These are phyloP conservation scores for Musca vetustissima DNA, from an alignment of 1,140 invertebrate species.

Conservation along the genomic window DNA sequence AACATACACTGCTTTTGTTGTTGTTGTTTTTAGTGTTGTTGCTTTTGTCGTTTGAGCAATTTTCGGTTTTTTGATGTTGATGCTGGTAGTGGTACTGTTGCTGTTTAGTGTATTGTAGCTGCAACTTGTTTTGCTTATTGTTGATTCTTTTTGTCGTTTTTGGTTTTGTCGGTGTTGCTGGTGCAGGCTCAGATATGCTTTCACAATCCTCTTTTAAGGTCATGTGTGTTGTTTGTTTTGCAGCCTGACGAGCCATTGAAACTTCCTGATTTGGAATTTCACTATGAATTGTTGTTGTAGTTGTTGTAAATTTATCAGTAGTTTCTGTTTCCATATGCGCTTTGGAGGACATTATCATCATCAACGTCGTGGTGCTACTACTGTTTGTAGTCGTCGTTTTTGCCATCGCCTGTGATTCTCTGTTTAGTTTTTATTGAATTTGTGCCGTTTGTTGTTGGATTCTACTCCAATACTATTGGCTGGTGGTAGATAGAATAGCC, in stretches of 20 bases:
- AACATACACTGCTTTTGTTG: background rate
- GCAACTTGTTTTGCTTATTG: conserved; percentile 2
- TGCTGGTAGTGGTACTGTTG: background rate
- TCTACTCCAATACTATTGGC: no score
- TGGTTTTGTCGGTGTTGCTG: conserved; percentile 1
- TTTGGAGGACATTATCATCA: background rate
- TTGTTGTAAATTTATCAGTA: background rate
- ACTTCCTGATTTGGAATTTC: conserved; percentile 7
- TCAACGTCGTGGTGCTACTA: background rate
- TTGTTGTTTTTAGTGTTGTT: background rate
- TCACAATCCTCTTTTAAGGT: conserved; percentile 11
- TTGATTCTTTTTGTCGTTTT: conserved; percentile 7
- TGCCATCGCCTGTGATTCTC: background rate
- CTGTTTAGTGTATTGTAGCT: background rate
- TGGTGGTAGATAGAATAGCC: no score
- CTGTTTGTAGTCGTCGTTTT: background rate
- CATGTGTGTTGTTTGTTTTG: conserved; percentile 9
- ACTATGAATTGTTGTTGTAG: conserved; percentile 6
- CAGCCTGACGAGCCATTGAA: conserved; percentile 13
- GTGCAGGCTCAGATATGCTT: background rate
- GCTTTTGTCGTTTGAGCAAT: conserved; percentile 1
- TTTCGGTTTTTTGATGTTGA: background rate
- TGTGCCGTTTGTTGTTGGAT: background rate
- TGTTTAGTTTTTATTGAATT: conserved; percentile 7
- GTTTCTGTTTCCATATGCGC: background rate